phyloP scores from a whole-genome alignment of 2,888 invertebrate species.

The Trisateles emortualis region DNA sequence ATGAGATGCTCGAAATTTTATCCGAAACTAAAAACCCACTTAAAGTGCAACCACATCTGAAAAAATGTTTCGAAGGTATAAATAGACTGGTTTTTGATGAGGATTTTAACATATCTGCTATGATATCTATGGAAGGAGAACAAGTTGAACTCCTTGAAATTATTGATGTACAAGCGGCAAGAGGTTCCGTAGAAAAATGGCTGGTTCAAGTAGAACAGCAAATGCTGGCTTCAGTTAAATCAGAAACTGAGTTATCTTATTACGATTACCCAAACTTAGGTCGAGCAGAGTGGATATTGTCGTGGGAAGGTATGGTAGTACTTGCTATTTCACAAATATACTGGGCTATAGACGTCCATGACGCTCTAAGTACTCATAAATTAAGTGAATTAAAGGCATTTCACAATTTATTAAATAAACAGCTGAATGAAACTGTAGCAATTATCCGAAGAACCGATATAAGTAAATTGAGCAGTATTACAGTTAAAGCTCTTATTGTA shows the following conservation, averaged over 20 bases:
- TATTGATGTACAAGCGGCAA: slow-evolving; percentile 90
- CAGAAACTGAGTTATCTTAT: slow-evolving; percentile 89
- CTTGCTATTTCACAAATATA: slow-evolving; percentile 93
- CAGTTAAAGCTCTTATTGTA: slow-evolving; percentile 93
- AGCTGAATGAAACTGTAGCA: slow-evolving; percentile 91
- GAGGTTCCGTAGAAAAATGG: slow-evolving; percentile 96
- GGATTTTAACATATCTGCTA: slow-evolving; percentile 90
- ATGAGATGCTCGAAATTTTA: slow-evolving; percentile 95
- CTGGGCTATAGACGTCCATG: slow-evolving; percentile 93
- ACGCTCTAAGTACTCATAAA: slow-evolving; percentile 87
- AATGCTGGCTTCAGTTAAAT: slow-evolving; percentile 91
- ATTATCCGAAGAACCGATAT: slow-evolving; percentile 90
- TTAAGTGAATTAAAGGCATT: slow-evolving; percentile 86
- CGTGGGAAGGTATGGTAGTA: slow-evolving; percentile 95
- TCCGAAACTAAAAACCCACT: slow-evolving; percentile 95
- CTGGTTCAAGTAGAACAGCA: slow-evolving; percentile 93
- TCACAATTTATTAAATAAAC: slow-evolving; percentile 84
- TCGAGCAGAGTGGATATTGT: slow-evolving; percentile 90
- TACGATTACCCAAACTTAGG: slow-evolving; percentile 87
- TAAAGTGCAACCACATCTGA: slow-evolving; percentile 94
- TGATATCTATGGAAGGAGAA: slow-evolving; percentile 93
- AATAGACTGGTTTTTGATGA: slow-evolving; percentile 91
- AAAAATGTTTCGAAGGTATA: slow-evolving; percentile 96
- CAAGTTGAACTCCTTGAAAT: slow-evolving; percentile 87
- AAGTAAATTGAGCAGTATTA: slow-evolving; percentile 90